Conservation (phyloP, 2,113 vertebrate species). For the Ammodytes marinus region DNA sequence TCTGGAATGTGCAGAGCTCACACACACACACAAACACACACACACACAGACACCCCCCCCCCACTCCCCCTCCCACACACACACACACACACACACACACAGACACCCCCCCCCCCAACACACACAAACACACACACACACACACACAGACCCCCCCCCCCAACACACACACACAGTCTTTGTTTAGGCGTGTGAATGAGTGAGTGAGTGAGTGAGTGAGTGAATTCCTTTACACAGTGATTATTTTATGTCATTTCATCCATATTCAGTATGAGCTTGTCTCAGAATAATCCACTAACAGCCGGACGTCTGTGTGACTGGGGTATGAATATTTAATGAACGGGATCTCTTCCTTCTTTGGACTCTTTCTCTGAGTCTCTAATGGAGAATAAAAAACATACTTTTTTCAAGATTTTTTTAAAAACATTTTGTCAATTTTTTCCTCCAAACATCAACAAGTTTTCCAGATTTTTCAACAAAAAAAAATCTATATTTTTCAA, state of each 20-base stretch:
- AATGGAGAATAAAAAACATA: not conserved
- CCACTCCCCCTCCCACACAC: too few relatives aligned
- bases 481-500: too few relatives aligned
- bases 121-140: slow-evolving; percentile 1
- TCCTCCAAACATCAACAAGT: too few relatives aligned
- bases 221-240: slow-evolving; percentile 50
- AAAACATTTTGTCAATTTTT: not conserved
- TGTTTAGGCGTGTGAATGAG: slow-evolving; percentile 31
- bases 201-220: not conserved
- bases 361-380: not conserved
- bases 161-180: slow-evolving; percentile 25
- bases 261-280: slow-evolving; percentile 68
- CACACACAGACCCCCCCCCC: too few relatives aligned
- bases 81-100: too few relatives aligned
- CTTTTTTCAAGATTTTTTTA: not conserved
- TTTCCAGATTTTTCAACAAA: too few relatives aligned
- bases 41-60: too few relatives aligned
- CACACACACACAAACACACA: not conserved
- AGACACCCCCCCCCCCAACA: too few relatives aligned
- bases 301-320: slow-evolving; percentile 23
- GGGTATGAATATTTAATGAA: slow-evolving; percentile 65
- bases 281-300: slow-evolving; percentile 42
- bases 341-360: slow-evolving; percentile 18
- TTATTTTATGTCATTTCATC: slow-evolving; percentile 63
- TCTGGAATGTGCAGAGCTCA: slow-evolving; percentile 21